These are phyloP conservation scores for Pelusios castaneus DNA, from an alignment of 2,113 vertebrate species.

Conservation along the genomic window DNA sequence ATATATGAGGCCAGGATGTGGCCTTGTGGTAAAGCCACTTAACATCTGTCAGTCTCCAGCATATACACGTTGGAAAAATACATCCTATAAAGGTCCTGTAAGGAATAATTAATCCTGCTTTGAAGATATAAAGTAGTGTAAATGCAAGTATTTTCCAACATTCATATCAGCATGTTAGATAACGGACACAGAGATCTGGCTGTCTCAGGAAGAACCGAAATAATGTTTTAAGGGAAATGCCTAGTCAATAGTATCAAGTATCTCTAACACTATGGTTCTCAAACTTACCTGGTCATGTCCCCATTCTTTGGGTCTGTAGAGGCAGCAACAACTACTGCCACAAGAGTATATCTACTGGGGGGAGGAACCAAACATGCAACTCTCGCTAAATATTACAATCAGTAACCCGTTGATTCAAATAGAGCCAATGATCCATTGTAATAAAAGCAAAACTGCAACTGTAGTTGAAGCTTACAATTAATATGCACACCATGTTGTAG, in stretches of 20 bases:
- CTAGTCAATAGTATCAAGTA: neutral
- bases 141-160: neutral
- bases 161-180: neutral
- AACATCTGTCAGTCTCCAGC: neutral
- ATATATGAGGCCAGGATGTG: accelerated
- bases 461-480: too few relatives aligned
- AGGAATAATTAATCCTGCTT: neutral
- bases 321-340: too few relatives aligned
- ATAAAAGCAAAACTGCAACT: neutral
- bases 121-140: neutral
- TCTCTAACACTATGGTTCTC: neutral
- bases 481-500: too few relatives aligned
- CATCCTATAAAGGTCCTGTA: neutral
- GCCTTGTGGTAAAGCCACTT: neutral
- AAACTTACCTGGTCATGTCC: neutral
- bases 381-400: neutral
- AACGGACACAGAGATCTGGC: constrained; percentile 1
- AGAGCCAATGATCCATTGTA: neutral
- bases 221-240: constrained; percentile 9
- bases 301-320: too few relatives aligned
- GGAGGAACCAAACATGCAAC: too few relatives aligned
- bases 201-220: constrained; percentile 35
- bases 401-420: neutral
- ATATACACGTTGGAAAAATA: neutral
- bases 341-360: neutral